Base-by-base conservation (phyloP, 2,113 vertebrate species). In the Pterophyllum scalare region DNA sequence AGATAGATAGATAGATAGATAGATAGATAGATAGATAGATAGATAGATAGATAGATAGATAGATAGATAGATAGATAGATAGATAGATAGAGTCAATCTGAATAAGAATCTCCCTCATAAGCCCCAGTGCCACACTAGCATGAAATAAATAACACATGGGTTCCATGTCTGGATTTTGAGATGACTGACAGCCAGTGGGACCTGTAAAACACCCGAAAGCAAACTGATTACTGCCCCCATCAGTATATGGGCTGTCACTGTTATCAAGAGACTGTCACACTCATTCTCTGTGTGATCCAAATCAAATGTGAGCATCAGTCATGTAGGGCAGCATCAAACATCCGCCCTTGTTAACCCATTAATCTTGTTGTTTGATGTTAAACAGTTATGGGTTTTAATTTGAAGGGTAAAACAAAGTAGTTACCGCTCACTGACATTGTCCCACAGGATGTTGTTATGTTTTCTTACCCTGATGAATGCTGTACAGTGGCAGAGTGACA, bases 221-320 rank as follows among this genome's bases (percentile, higher is more conserved):
- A 94, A 92, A 87, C 60, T 82, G 83, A 89, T 88, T 81, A 82
- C 88, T 59, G 58, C 89, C 91, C 86, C 88, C 88, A 92, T 94
- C 91, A 84, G 84, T 90, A 88, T 74, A 83, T 52, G 76, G 81
- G 82, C 89, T 93, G 92, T 88, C 90, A 90, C 22, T 78, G 90
- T 93, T 94, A 93, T 93, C 90, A 89, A 93, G 93, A 91, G 88
- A 86, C 88, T 90, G 92, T 93, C 94, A 92, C 80, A 65, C 77
- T 86, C 70, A 85, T 89, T 93, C 88, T 84, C 64, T 14, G 72
- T 84, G 90, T 82, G 74, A 88, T 92, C 92, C 84, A 87, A 89
- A 93, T 93, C 91, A 91, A 91, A 91, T 89, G 91, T 91, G 90
- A 91, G 93, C 89, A 94, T 93, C 92, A 93, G 93, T 95, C 88